Evolutionary conservation across 1,140 invertebrate genomes (phyloP).

Genomic region (Phymorhynchus buccinoides): DNA sequence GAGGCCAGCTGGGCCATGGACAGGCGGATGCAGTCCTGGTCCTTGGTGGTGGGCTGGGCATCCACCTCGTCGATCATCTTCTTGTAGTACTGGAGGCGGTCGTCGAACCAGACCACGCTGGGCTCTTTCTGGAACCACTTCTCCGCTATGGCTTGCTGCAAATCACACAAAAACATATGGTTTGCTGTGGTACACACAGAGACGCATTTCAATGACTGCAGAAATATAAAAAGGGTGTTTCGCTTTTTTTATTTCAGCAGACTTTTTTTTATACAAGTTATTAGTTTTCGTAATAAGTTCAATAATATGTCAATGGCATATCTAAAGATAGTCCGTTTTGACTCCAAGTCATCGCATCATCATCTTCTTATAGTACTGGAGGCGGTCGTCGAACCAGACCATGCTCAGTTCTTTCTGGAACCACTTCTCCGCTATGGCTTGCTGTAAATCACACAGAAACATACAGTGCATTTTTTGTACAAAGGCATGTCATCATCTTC

Average conservation of each 20-base stretch:
- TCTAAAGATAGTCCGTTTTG: too few relatives aligned
- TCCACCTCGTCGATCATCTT: constrained; percentile 82
- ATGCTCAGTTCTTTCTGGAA: constrained; percentile 81
- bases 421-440: constrained; percentile 80
- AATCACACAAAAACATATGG: constrained; percentile 36
- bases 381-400: constrained; percentile 85
- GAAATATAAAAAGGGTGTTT: too few relatives aligned
- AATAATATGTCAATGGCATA: too few relatives aligned
- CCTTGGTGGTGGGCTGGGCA: constrained; percentile 61
- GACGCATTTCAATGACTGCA: too few relatives aligned
- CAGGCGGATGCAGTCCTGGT: constrained; percentile 71
- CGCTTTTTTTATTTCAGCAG: too few relatives aligned
- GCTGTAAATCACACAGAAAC: constrained; percentile 56
- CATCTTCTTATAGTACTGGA: constrained; percentile 85
- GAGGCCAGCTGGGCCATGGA: constrained; percentile 68
- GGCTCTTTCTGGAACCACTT: constrained; percentile 83
- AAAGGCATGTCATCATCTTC: too few relatives aligned
- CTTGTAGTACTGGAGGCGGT: constrained; percentile 87
- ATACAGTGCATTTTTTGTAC: too few relatives aligned
- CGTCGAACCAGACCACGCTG: constrained; percentile 84
- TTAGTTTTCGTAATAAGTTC: too few relatives aligned
- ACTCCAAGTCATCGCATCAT: constrained; percentile 80
- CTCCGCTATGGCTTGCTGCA: constrained; percentile 74
- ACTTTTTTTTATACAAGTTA: too few relatives aligned
- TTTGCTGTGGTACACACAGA: too few relatives aligned